Evolutionary conservation across 92 coral and sea anemone genomes (phyloP), one percentile per base, ranked within the genome.

Genomic region (Desmophyllum pertusum): DNA sequence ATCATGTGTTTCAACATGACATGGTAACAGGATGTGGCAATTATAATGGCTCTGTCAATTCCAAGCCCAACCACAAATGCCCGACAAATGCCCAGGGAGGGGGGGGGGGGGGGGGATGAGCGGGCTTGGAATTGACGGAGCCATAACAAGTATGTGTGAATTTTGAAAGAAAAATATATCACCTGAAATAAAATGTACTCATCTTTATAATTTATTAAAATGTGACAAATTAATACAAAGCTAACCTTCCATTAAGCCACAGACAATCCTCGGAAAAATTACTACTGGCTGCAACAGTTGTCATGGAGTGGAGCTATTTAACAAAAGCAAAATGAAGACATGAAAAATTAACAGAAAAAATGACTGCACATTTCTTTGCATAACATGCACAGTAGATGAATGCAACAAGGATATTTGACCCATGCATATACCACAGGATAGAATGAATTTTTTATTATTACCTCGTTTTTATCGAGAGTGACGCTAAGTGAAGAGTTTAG

Each of bases 181-280:
- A n/a, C n/a, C n/a, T n/a, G n/a, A n/a, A n/a, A n/a, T n/a, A n/a
- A n/a, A n/a, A n/a, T n/a, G n/a, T n/a, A n/a, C n/a, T n/a, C n/a
- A n/a, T n/a, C n/a, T n/a, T n/a, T n/a, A n/a, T n/a, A n/a, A n/a
- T n/a, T n/a, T n/a, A n/a, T n/a, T n/a, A n/a, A n/a, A n/a, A n/a
- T n/a, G n/a, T n/a, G n/a, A n/a, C 17, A 65, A 14, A 65, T 65
- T 33, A 42, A 23, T 8, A 81, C 14, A 53, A 48, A 25, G 6
- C 75, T 45, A 21, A 94, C 98, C 98, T 96, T 77, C 91, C 93
- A 92, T 96, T 96, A 1, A 96, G 89, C 98, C 99, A 96, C 6
- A 96, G 73, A 52, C 93, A 88, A 84, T 96, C 97, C 21, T 85
- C 86, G 27, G 84, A 61, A 87, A 94, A 93, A 38, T 90, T 79